A percentile compares a stretch with the other conserved stretches of the same genome.
phyloP scores from a whole-genome alignment of 2,888 invertebrate species.

The Mythimna vitellina region DNA sequence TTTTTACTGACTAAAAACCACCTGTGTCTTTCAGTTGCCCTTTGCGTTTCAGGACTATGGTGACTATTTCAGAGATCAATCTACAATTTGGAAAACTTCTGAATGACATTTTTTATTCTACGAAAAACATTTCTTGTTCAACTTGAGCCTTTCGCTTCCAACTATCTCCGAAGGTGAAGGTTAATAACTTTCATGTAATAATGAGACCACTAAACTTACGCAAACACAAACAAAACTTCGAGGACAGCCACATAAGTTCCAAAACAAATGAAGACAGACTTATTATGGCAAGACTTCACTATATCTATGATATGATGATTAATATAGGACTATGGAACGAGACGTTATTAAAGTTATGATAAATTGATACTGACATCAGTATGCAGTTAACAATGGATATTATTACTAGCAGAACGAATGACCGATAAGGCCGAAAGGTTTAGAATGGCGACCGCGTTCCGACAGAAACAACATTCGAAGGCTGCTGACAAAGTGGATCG shows the following conservation, averaged over 20 bases:
- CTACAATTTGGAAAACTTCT: background rate
- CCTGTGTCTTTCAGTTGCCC: no score
- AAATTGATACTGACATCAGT: background rate
- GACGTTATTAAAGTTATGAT: background rate
- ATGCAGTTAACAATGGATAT: no score
- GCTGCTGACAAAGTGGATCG: no score
- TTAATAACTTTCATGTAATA: conserved; percentile 24
- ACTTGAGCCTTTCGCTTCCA: background rate
- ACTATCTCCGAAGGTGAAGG: conserved; percentile 13
- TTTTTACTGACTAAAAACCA: no score
- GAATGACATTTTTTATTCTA: background rate
- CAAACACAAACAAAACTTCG: conserved; percentile 30
- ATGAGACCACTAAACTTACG: conserved; percentile 12
- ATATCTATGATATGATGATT: background rate
- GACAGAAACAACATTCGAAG: no score
- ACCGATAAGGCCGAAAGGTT: no score
- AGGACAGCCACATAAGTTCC: conserved; percentile 1
- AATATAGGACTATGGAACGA: background rate
- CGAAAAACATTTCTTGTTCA: background rate
- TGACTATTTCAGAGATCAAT: no score
- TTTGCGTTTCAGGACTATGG: no score
- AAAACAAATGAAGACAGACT: conserved; percentile 14
- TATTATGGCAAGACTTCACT: background rate
- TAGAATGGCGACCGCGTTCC: no score
- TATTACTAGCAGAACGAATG: no score